A percentile compares a stretch with the other conserved stretches of the same genome.
These are phyloP conservation scores for Alauda arvensis DNA, from an alignment of 2,797 vertebrate genomes.

Conservation along the genomic window DNA sequence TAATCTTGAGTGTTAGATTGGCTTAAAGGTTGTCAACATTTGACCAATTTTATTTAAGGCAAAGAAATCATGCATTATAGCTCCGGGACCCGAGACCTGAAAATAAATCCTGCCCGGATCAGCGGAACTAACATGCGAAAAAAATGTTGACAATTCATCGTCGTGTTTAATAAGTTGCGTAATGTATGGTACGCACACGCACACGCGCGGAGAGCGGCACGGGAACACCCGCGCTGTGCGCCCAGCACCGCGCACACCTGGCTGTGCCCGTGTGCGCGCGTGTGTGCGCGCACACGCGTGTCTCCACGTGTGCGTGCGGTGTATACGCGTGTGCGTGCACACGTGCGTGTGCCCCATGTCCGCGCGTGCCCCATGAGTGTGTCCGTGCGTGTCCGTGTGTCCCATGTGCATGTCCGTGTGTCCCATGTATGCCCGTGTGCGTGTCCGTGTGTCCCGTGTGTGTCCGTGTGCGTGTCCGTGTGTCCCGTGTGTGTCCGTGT, in stretches of 20 bases:
- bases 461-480: not conserved
- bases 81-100: slow-evolving; percentile 71
- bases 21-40: slow-evolving; percentile 89
- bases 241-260: not conserved
- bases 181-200: slow-evolving; percentile 31
- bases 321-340: not conserved
- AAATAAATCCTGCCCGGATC: slow-evolving; percentile 82
- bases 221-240: not conserved
- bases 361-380: not conserved
- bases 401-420: not conserved
- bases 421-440: not conserved
- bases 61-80: slow-evolving; percentile 76
- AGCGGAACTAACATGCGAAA: slow-evolving; percentile 78
- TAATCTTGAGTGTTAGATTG: slow-evolving; percentile 82
- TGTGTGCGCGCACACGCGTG: accelerated
- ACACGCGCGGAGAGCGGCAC: not conserved
- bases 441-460: not conserved
- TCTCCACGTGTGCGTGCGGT: accelerated
- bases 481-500: not conserved
- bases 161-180: slow-evolving; percentile 70
- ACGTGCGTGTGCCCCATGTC: not conserved
- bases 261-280: accelerated
- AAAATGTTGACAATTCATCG: slow-evolving; percentile 79
- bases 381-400: not conserved
- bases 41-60: slow-evolving; percentile 81